Percentiles rank a stretch among this genome's conserved stretches.
Evolutionary conservation across 1,140 invertebrate genomes (phyloP).

Genomic region (Lysiphlebus fabarum): DNA sequence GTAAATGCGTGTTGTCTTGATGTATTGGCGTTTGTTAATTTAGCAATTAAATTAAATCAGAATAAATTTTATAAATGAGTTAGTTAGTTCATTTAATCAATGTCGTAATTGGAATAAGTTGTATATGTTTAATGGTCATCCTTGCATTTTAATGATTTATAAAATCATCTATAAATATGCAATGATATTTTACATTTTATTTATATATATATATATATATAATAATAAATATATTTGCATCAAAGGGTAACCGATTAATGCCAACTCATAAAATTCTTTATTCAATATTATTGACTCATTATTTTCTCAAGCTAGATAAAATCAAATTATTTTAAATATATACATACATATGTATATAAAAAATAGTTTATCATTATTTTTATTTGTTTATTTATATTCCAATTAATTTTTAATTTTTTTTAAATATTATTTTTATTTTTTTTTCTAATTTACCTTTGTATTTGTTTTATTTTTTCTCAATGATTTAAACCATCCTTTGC

Average conservation of each 20-base stretch:
- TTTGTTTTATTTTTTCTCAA: slow-evolving; percentile 58
- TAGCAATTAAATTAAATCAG: slow-evolving; percentile 54
- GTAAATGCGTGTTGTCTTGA: slow-evolving; percentile 27
- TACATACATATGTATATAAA: too few species aligned
- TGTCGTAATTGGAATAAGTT: slow-evolving; percentile 45
- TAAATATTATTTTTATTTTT: background rate
- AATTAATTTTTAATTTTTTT: background rate
- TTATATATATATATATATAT: too few species aligned
- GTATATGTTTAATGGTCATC: slow-evolving; percentile 46
- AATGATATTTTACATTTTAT: background rate
- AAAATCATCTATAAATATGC: slow-evolving; percentile 11
- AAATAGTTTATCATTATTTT: too few species aligned
- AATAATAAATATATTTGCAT: background rate
- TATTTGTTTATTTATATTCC: background rate
- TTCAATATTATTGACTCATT: too few species aligned
- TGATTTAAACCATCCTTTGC: slow-evolving; percentile 66
- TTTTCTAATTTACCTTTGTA: slow-evolving; percentile 45
- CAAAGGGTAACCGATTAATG: slow-evolving; percentile 41
- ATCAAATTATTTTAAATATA: too few species aligned
- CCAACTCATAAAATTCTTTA: slow-evolving; percentile 12
- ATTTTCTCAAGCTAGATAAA: too few species aligned
- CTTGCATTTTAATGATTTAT: slow-evolving; percentile 22
- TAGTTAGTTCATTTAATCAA: slow-evolving; percentile 55
- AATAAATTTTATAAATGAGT: slow-evolving; percentile 32
- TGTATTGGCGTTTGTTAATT: slow-evolving; percentile 40